A percentile compares a stretch with the other conserved stretches of the same genome.
Evolutionary conservation across 2,113 vertebrate species (phyloP).

Genomic region (Tenebrosternarchus preto): DNA sequence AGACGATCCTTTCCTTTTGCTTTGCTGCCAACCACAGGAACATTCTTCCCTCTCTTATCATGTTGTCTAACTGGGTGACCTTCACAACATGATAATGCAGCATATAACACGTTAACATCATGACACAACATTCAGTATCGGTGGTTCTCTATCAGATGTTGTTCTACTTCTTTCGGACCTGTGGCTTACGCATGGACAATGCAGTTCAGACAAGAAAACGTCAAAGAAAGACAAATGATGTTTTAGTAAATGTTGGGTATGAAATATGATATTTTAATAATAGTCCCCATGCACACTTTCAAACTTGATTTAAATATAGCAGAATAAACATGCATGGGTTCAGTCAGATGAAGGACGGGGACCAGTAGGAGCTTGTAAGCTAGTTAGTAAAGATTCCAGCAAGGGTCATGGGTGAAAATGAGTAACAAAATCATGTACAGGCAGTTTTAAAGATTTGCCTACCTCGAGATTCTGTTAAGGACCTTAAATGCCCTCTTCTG

Average conservation of each 20-base stretch:
- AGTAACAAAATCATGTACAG: not conserved
- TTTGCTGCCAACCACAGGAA: conserved; percentile 80
- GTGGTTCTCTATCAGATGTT: not conserved
- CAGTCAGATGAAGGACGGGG: too few species aligned
- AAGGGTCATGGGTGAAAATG: not conserved
- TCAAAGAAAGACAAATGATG: too few species aligned
- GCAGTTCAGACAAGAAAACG: too few species aligned
- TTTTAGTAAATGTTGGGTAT: too few species aligned
- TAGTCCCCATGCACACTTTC: too few species aligned
- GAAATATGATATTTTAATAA: too few species aligned
- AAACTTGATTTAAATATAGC: too few species aligned
- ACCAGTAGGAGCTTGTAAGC: too few species aligned
- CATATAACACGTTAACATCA: not conserved
- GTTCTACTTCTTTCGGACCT: too few species aligned
- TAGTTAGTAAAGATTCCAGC: not conserved
- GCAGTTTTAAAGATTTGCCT: conserved; percentile 38
- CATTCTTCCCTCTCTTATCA: conserved; percentile 70
- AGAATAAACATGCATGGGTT: too few species aligned
- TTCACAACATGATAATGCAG: conserved; percentile 53
- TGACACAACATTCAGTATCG: not conserved
- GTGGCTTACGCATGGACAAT: too few species aligned
- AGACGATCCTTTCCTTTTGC: conserved; percentile 91
- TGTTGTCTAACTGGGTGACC: conserved; percentile 74
- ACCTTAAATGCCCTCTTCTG: conserved; percentile 74
- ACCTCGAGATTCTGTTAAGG: conserved; percentile 74